Evolutionary conservation across 2,888 invertebrate species (phyloP), one percentile per base, ranked within the genome.

Genomic region (Artemia sinica): DNA sequence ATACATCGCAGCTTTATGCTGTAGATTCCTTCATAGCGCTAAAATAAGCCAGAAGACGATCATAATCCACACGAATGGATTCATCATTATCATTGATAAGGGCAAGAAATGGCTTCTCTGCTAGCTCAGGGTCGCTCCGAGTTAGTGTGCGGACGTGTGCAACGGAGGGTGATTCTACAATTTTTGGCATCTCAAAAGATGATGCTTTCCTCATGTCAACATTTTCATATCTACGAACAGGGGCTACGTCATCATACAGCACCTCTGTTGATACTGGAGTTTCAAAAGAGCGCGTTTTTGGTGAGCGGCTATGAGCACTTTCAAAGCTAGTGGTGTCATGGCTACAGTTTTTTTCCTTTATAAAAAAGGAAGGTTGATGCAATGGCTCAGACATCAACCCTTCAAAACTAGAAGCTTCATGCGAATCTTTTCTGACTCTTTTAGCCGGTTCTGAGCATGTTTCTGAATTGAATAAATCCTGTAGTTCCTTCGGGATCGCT

Each of bases 21-120:
- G 80, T 82, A 3, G 82, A 82, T 83, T 92, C 92, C 84, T 95
- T 95, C 77, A 96, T 84, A 83, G 92, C 94, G 82, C 94, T 92
- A 83, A 96, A 95, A 81, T 95, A 94, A 79, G 93, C 89, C 90
- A 94, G 91, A 79, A 96, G 89, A 83, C 94, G 92, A 79, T 94
- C 92, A 81, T 95, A 95, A 81, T 94, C 91, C 91, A 95, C 91
- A 77, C 89, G 89, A 70, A 70, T 66, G 68, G 50, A n/a, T 11
- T 18, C 41, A 8, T 49, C 66, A 3, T 72, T 71, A 8, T 72
- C 73, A n/a, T 73, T 73, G 14, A 72, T 73, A 3, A 72, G 72
- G 10, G 72, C 72, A 68, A 73, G 63, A 63, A 71, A 72, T 81
- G 76, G 82, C 76, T 74, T 77, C 77, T 71, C 78, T 77, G 67